Evolutionary conservation across 2,888 invertebrate species (phyloP), one percentile per base, ranked within the genome.

Genomic region (Stegophylla sp.): DNA sequence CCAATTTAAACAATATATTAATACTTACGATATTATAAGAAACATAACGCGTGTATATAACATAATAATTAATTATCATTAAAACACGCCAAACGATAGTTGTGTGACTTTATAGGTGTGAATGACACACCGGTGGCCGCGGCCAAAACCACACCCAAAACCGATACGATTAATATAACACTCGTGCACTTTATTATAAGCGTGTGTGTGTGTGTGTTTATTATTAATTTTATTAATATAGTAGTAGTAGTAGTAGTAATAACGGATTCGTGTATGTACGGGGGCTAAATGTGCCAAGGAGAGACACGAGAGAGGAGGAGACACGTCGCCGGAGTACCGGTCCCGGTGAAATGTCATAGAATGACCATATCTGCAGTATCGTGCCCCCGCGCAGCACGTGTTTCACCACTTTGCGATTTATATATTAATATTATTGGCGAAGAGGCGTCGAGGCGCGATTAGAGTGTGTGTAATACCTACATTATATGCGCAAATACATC

Each of bases 231-330:
- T n/a, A 34, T 3, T 34, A 34, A 34, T 34, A 34, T 34, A 34
- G 17, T 51, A 17, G 51, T 51, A 4, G 17, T 51, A 17, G 51
- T 64, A 64, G n/a, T 56, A 48, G 45, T 34, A 34, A 56, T 56
- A 45, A 56, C 56, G 56, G 76, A 56, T 43, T 77, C 34, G 34
- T 34, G 34, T 34, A n/a, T 43, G 53, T 76, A 77, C 69, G 77
- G 77, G 77, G 77, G 77, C 77, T 69, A 79, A 79, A 79, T 79
- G 77, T 79, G 77, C 77, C 77, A 79, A 79, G 77, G 77, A 67
- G 77, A 79, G 74, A 63, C 67, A 26, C 51, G 17, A 59, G 17
- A 34, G 71, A 23, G 48, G n/a, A n/a, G n/a, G n/a, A n/a, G n/a
- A n/a, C n/a, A n/a, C n/a, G n/a, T n/a, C n/a, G n/a, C n/a, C n/a